Conservation (phyloP, 1,140 invertebrate genomes). For the Elysia chlorotica region DNA sequence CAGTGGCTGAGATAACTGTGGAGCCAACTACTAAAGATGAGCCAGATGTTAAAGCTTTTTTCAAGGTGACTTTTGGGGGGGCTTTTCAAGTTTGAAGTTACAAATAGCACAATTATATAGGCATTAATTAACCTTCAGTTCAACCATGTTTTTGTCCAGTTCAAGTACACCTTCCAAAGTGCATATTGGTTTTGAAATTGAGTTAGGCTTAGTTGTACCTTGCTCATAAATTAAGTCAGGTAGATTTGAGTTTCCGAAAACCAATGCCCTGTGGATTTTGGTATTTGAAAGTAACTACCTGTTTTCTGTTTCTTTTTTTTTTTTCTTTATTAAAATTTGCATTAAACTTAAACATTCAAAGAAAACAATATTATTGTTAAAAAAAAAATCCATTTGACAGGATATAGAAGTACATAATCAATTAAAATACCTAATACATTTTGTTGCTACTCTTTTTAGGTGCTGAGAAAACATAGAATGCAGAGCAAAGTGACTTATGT, state of each 20-base stretch:
- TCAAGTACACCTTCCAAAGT: not conserved
- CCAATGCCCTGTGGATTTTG: not conserved
- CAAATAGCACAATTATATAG: no score
- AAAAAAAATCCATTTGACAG: not conserved
- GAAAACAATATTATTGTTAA: not conserved
- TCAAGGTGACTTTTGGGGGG: no score
- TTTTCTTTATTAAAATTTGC: not conserved
- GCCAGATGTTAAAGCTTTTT: conserved; percentile 18
- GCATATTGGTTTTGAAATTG: not conserved
- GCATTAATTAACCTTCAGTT: no score
- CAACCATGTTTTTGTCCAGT: no score
- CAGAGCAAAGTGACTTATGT: conserved; percentile 47
- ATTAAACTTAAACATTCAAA: not conserved
- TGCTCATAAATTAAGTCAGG: not conserved
- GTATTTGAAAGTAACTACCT: not conserved
- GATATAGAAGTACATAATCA: no score
- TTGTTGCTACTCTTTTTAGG: conserved; percentile 9
- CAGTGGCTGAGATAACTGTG: conserved; percentile 12
- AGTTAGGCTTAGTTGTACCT: not conserved
- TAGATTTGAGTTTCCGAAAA: not conserved
- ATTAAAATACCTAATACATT: not conserved
- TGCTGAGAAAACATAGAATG: conserved; percentile 25
- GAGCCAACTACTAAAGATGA: conserved; percentile 13
- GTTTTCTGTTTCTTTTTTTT: not conserved
- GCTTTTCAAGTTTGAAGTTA: no score